Evolutionary conservation across 30 jellyfish, hydroid and myxozoan species (phyloP).

Genomic region (Phacellophora camtschatica): DNA sequence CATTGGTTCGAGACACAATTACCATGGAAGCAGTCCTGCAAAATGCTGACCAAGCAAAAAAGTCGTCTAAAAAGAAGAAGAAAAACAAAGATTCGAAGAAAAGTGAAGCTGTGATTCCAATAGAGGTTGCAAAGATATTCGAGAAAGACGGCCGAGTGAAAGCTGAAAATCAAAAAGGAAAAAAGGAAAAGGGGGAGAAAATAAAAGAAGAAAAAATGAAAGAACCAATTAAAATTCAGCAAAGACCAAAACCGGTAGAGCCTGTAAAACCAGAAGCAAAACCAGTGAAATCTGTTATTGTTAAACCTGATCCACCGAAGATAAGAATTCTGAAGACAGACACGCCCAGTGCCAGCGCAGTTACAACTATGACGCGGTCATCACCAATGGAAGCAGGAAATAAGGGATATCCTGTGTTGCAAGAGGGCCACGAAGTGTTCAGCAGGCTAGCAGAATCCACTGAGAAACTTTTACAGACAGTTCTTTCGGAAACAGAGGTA

Average conservation of each 20-base stretch:
- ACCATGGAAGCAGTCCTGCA: constrained; percentile 30
- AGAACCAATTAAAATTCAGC: constrained; percentile 68
- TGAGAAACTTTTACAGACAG: constrained; percentile 89
- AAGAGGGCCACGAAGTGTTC: constrained; percentile 81
- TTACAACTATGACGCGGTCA: constrained; percentile 58
- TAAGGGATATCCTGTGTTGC: constrained; percentile 54
- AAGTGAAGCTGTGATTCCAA: not conserved
- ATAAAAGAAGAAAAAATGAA: constrained; percentile 37
- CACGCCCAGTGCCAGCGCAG: constrained; percentile 52
- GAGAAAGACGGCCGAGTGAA: constrained; percentile 21
- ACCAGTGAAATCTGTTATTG: not conserved
- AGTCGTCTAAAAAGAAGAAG: constrained; percentile 69
- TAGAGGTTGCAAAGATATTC: not conserved
- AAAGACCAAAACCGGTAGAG: constrained; percentile 49
- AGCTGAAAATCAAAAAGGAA: not conserved
- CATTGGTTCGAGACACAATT: not conserved
- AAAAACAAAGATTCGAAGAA: constrained; percentile 27
- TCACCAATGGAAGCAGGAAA: constrained; percentile 63
- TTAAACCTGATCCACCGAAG: constrained; percentile 67
- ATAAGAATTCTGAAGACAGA: constrained; percentile 64
- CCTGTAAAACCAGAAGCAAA: constrained; percentile 2
- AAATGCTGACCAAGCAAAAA: constrained; percentile 32
- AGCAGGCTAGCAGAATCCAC: constrained; percentile 92
- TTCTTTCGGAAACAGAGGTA: constrained; percentile 93
- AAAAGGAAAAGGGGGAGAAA: constrained; percentile 18